Evolutionary conservation across 1,140 invertebrate species (phyloP).

Genomic region (Heliconius nattereri): DNA sequence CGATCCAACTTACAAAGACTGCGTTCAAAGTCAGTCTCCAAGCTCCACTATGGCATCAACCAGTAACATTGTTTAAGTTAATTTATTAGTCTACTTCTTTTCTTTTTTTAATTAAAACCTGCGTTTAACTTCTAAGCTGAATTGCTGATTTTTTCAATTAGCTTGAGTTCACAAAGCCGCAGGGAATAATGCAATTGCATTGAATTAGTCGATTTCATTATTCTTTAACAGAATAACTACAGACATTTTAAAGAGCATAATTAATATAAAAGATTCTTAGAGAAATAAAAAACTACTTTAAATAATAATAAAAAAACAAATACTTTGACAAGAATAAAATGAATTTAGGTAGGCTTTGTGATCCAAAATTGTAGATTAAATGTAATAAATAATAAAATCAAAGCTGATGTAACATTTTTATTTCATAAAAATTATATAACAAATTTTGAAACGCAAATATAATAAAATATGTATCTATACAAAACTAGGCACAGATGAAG

Average conservation of each 20-base stretch:
- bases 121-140: background rate
- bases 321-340: no score
- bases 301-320: background rate
- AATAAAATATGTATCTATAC: no score
- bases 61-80: no score
- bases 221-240: background rate
- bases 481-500: constrained; percentile 84
- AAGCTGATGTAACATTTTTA: no score
- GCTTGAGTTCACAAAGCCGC: background rate
- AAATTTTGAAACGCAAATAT: no score
- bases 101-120: background rate
- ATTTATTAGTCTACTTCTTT: background rate
- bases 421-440: no score
- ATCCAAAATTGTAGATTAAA: no score
- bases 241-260: background rate
- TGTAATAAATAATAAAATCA: no score
- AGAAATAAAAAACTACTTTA: background rate
- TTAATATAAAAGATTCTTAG: background rate
- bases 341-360: no score
- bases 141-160: background rate
- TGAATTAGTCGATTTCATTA: background rate
- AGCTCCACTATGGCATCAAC: no score
- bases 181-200: background rate
- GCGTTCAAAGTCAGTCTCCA: no score
- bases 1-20: no score